Evolutionary conservation across 1,140 invertebrate genomes (phyloP).

Genomic region (Diprion similis): DNA sequence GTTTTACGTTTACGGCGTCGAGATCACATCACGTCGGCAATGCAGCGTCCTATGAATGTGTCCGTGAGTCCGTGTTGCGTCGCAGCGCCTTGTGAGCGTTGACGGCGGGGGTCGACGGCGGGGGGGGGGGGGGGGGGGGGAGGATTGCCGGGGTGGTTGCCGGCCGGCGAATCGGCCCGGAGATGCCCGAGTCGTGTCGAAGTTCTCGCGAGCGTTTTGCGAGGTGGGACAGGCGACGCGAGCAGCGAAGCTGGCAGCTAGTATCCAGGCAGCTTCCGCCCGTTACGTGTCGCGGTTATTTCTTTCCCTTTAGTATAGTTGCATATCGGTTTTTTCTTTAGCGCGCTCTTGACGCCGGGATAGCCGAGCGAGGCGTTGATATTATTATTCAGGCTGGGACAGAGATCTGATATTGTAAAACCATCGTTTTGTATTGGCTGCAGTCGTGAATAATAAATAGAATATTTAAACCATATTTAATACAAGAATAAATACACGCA

Average conservation of each 20-base stretch:
- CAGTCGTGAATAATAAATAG: too few species aligned
- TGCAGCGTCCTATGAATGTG: constrained; percentile 27
- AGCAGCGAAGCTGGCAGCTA: constrained; percentile 31
- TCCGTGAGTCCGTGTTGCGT: constrained; percentile 15
- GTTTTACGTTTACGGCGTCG: not conserved
- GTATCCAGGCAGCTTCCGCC: constrained; percentile 58
- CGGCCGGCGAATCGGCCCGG: constrained; percentile 21
- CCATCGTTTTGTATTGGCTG: too few species aligned
- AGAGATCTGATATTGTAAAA: too few species aligned
- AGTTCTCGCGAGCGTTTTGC: too few species aligned
- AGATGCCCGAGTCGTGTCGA: constrained; percentile 12
- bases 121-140: constrained; percentile 22
- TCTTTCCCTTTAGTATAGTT: constrained; percentile 57
- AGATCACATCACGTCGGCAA: not conserved
- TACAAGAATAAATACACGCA: too few species aligned
- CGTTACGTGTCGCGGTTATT: constrained; percentile 53
- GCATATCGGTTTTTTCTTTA: constrained; percentile 9
- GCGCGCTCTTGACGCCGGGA: not conserved
- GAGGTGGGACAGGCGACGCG: constrained; percentile 16
- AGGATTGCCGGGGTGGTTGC: constrained; percentile 26
- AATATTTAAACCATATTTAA: too few species aligned
- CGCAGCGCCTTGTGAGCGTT: not conserved
- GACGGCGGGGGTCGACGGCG: constrained; percentile 21
- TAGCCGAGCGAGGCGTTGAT: too few species aligned
- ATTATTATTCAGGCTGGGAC: too few species aligned